phyloP scores from a whole-genome alignment of 2,797 vertebrate genomes.

The Fistularia tabacaria region DNA sequence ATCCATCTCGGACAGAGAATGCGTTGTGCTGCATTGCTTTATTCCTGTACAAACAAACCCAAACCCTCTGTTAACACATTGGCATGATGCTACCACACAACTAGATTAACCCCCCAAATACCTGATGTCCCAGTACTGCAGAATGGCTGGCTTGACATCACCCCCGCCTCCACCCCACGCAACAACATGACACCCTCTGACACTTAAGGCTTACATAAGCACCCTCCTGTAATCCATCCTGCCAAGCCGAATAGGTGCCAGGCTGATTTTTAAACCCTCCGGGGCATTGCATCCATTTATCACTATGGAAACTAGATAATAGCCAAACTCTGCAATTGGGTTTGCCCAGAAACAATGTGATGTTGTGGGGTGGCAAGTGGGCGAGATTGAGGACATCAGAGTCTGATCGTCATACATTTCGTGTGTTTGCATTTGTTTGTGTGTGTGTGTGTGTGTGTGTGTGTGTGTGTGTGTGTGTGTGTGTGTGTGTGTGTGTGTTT shows the following conservation, averaged over 20 bases:
- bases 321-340: constrained; percentile 7
- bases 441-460: background rate
- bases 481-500: background rate
- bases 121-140: constrained; percentile 21
- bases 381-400: constrained; percentile 2
- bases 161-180: constrained; percentile 4
- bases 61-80: too few relatives aligned
- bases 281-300: constrained; percentile 23
- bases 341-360: constrained; percentile 8
- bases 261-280: constrained; percentile 17
- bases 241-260: constrained; percentile 24
- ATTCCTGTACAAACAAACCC: too few relatives aligned
- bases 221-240: constrained; percentile 13
- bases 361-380: background rate
- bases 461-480: background rate
- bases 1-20: too few relatives aligned
- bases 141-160: background rate
- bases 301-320: constrained; percentile 41
- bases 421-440: background rate
- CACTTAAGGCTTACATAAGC: constrained; percentile 57
- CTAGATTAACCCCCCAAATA: too few relatives aligned
- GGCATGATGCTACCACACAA: too few relatives aligned
- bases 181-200: constrained; percentile 37
- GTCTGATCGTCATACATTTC: constrained; percentile 6
- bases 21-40: too few relatives aligned